These are phyloP conservation scores for Caranx ignobilis DNA, from an alignment of 2,113 vertebrate species.

Conservation along the genomic window DNA sequence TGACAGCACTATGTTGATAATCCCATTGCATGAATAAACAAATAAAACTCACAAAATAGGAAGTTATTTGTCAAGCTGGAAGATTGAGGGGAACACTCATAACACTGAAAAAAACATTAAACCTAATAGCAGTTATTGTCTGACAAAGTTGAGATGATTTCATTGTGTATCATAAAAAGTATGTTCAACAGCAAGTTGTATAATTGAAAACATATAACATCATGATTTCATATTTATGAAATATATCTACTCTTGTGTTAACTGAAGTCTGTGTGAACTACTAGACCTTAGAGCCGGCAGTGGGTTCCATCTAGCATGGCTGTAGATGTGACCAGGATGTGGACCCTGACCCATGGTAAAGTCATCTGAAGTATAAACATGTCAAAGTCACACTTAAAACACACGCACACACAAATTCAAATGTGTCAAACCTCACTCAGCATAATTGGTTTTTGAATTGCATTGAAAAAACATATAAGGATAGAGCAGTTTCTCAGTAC, in stretches of 20 bases:
- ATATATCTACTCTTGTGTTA: constrained; percentile 5
- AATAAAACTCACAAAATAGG: not conserved
- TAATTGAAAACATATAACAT: not conserved
- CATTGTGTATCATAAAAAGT: not conserved
- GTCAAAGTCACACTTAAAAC: constrained; percentile 55
- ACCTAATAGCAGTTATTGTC: not conserved
- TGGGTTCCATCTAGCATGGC: constrained; percentile 43
- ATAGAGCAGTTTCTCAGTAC: not conserved
- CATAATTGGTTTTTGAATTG: constrained; percentile 6
- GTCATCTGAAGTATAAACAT: constrained; percentile 74
- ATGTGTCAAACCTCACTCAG: not conserved
- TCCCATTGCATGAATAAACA: not conserved
- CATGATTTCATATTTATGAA: not conserved
- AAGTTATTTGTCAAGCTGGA: not conserved
- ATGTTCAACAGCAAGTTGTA: not conserved
- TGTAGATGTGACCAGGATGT: constrained; percentile 47
- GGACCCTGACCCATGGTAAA: constrained; percentile 47
- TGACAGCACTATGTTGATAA: not conserved
- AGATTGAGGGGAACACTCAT: not conserved
- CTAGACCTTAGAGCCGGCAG: constrained; percentile 49
- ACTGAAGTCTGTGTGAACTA: constrained; percentile 27
- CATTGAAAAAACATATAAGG: not conserved
- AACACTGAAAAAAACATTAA: not conserved
- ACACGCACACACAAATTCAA: constrained; percentile 2
- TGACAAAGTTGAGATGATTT: not conserved